Evolutionary conservation across 2,888 invertebrate genomes (phyloP).

Genomic region (Nyleta sp.): DNA sequence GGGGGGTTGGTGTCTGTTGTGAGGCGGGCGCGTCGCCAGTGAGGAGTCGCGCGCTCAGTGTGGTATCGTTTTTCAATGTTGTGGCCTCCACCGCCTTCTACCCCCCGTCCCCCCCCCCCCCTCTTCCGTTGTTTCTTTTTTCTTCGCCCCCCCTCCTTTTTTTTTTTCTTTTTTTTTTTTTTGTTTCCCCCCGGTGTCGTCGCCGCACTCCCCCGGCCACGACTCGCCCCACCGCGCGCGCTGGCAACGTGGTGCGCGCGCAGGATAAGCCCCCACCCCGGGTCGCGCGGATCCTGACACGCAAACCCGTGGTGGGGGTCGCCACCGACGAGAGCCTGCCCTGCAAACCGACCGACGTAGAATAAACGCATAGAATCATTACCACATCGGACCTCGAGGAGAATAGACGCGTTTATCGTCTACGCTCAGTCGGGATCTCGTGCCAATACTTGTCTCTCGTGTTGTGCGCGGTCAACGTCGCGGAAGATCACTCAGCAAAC

Average conservation of each 20-base stretch:
- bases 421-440: constrained; percentile 78
- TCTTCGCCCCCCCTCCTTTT: no score
- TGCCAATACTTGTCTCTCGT: constrained; percentile 51
- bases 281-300: constrained; percentile 28
- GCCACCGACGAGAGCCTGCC: constrained; percentile 55
- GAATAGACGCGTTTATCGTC: constrained; percentile 79
- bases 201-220: constrained; percentile 17
- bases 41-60: no score
- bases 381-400: constrained; percentile 81
- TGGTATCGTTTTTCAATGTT: no score
- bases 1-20: background rate
- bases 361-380: constrained; percentile 78
- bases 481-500: background rate
- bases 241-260: constrained; percentile 61
- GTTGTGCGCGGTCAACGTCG: constrained; percentile 40
- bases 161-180: constrained; percentile 32
- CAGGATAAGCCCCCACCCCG: constrained; percentile 50
- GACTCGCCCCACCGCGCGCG: constrained; percentile 10
- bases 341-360: constrained; percentile 71
- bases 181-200: constrained; percentile 50
- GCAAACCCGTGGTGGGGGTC: constrained; percentile 58
- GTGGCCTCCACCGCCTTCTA: no score
- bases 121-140: no score
- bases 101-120: no score
- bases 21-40: no score